Evolutionary conservation across 2,797 vertebrate species (phyloP).

Genomic region (Poecilia velifera): DNA sequence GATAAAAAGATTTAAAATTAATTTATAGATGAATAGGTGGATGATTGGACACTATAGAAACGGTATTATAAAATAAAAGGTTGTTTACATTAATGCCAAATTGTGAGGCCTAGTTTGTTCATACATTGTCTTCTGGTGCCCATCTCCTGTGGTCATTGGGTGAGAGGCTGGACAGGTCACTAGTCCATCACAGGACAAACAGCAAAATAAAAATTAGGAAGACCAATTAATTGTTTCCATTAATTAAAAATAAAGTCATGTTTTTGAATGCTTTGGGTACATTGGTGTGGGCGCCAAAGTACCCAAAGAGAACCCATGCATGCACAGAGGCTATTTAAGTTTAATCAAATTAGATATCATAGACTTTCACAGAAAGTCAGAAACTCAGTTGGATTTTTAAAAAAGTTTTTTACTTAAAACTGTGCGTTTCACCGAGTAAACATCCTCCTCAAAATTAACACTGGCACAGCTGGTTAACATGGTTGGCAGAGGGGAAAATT

Average conservation of each 20-base stretch:
- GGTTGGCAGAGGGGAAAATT: constrained; percentile 1
- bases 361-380: not conserved
- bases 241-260: not conserved
- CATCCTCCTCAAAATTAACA: constrained; percentile 16
- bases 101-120: not conserved
- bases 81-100: not conserved
- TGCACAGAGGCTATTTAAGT: not conserved
- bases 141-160: not conserved
- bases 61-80: not conserved
- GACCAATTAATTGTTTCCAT: not conserved
- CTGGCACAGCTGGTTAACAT: constrained; percentile 13
- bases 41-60: not conserved
- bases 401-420: not conserved
- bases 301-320: not conserved
- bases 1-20: not conserved
- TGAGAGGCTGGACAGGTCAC: not conserved
- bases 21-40: not conserved
- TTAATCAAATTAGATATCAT: not conserved
- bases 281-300: not conserved
- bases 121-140: not conserved
- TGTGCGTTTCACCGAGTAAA: constrained; percentile 22
- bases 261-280: not conserved
- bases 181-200: not conserved
- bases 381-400: not conserved
- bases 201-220: not conserved